phyloP scores from a whole-genome alignment of 2,797 vertebrate genomes.

The Knipowitschia caucasica region DNA sequence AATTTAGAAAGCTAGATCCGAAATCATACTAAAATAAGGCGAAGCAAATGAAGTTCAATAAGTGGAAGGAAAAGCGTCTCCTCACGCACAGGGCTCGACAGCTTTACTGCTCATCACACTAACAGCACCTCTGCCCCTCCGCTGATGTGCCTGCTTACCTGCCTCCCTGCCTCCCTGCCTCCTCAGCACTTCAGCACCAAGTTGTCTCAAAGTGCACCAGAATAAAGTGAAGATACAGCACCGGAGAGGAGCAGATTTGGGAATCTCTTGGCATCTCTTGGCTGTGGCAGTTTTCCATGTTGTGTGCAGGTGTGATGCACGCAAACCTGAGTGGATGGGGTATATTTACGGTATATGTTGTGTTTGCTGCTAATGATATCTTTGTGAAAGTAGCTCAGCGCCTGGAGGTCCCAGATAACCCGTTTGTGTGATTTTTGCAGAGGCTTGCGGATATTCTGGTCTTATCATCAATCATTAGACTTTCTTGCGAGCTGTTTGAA shows the following conservation, averaged over 20 bases:
- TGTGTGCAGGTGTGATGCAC: conserved; percentile 17
- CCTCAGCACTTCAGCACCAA: conserved; percentile 67
- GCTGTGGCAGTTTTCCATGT: conserved; percentile 19
- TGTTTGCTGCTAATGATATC: conserved; percentile 47
- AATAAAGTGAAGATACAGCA: conserved; percentile 20
- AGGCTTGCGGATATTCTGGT: conserved; percentile 61
- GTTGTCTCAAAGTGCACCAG: conserved; percentile 52
- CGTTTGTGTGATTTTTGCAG: conserved; percentile 71
- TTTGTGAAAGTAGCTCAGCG: conserved; percentile 51
- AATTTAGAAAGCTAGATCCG: not conserved
- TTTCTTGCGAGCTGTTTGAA: conserved; percentile 62
- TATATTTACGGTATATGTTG: conserved; percentile 22
- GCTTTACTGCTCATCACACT: conserved; percentile 67
- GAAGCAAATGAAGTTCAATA: conserved; percentile 24
- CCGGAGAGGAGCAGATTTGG: conserved; percentile 17
- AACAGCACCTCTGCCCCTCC: conserved; percentile 66
- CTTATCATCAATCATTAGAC: conserved; percentile 76
- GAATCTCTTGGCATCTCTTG: conserved; percentile 22
- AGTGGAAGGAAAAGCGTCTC: conserved; percentile 38
- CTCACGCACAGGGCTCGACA: conserved; percentile 50
- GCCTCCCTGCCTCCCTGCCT: conserved; percentile 70
- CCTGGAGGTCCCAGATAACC: conserved; percentile 69
- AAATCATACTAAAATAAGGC: not conserved
- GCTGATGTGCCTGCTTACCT: conserved; percentile 65
- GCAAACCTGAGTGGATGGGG: conserved; percentile 1